Evolutionary conservation across 2,888 invertebrate genomes (phyloP).

Genomic region (Harpalus rubripes): DNA sequence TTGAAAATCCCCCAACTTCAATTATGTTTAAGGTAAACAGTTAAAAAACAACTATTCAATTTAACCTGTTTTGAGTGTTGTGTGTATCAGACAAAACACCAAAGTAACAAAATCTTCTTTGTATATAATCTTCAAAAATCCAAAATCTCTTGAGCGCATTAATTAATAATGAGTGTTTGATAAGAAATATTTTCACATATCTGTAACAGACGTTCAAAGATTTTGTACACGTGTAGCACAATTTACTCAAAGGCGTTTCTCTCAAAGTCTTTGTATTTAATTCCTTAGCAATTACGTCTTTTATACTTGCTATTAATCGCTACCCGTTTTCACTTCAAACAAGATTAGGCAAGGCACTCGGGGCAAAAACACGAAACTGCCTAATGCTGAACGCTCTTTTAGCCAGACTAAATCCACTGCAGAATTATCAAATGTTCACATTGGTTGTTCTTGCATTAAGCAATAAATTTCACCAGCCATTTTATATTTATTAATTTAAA

Average conservation of each 20-base stretch:
- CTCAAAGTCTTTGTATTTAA: conserved; percentile 63
- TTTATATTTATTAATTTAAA: too few species aligned
- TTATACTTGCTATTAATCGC: conserved; percentile 63
- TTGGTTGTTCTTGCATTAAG: neutral
- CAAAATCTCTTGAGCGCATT: neutral
- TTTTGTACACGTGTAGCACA: conserved; percentile 40
- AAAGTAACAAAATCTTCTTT: neutral
- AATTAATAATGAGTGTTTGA: conserved; percentile 2
- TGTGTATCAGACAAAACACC: neutral
- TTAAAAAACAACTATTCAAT: conserved; percentile 1
- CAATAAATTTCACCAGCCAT: neutral
- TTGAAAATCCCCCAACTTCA: neutral
- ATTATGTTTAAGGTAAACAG: neutral
- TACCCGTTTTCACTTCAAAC: conserved; percentile 60
- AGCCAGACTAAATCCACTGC: neutral
- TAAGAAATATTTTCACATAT: conserved; percentile 23
- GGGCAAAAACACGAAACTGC: conserved; percentile 50
- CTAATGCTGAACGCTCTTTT: conserved; percentile 3
- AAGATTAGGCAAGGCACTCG: conserved; percentile 40
- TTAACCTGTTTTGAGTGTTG: neutral
- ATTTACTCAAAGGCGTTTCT: conserved; percentile 58
- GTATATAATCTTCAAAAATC: neutral
- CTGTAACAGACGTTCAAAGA: conserved; percentile 44
- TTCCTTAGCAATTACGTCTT: conserved; percentile 64
- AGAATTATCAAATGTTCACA: neutral